Evolutionary conservation across 2,888 invertebrate genomes (phyloP).

Genomic region (Sphecodes monilicornis): DNA sequence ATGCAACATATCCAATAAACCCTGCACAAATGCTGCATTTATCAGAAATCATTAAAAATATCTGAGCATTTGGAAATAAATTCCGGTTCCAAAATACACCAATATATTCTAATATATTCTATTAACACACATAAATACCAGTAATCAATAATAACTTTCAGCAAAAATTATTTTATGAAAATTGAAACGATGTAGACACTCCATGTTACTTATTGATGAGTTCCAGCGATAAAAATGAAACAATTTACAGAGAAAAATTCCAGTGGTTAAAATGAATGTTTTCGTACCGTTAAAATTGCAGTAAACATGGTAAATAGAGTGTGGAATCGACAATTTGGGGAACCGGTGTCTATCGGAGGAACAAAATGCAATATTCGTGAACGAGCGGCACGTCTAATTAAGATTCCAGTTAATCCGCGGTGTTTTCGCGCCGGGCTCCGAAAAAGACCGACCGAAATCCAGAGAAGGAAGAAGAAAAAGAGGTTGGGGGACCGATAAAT

Average conservation of each 20-base stretch:
- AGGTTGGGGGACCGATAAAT: constrained; percentile 54
- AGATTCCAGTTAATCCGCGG: constrained; percentile 8
- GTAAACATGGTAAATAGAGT: background rate
- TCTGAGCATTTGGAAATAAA: background rate
- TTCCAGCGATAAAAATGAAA: no score
- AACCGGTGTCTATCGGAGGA: background rate
- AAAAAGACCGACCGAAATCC: background rate
- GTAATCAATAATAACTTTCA: no score
- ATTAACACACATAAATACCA: no score
- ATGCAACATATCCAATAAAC: no score
- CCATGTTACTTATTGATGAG: no score
- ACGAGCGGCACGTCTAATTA: background rate
- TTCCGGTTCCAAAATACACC: background rate
- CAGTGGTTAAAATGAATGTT: background rate
- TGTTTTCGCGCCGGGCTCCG: background rate
- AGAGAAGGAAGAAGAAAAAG: background rate
- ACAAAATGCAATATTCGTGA: background rate
- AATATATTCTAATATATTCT: no score
- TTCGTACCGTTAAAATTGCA: background rate
- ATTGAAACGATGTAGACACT: background rate
- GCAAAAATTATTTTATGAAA: background rate
- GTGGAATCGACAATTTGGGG: background rate
- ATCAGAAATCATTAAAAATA: background rate
- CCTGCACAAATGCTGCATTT: no score
- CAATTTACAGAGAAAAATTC: no score